These are phyloP conservation scores for Hyperoplus immaculatus DNA, from an alignment of 2,797 vertebrate species.

Conservation along the genomic window DNA sequence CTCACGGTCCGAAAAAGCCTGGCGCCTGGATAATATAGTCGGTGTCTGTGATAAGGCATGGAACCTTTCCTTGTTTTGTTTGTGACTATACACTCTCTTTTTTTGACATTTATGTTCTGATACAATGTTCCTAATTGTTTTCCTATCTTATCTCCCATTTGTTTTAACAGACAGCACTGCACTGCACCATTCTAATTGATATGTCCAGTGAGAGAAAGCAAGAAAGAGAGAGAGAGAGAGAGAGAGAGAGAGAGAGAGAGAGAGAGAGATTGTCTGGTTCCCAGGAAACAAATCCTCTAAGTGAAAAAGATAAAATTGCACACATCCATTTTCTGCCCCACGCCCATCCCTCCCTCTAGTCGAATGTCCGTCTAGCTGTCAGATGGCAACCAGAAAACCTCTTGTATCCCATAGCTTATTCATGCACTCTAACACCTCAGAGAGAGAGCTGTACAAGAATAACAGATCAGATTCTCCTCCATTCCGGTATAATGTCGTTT, in stretches of 20 bases:
- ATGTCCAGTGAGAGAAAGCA: conserved; percentile 24
- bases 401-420: conserved; percentile 80
- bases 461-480: conserved; percentile 78
- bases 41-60: conserved; percentile 45
- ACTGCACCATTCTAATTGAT: conserved; percentile 59
- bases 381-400: conserved; percentile 67
- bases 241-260: too few species aligned
- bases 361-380: conserved; percentile 58
- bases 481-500: conserved; percentile 79
- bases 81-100: conserved; percentile 23
- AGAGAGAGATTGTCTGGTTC: conserved; percentile 14
- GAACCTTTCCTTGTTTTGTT: conserved; percentile 49
- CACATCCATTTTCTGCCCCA: conserved; percentile 54
- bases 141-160: conserved; percentile 37
- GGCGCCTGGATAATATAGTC: conserved; percentile 46
- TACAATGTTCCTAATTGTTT: conserved; percentile 42
- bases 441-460: conserved; percentile 73
- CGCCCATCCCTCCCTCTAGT: conserved; percentile 7
- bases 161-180: conserved; percentile 32
- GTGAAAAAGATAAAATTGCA: conserved; percentile 61
- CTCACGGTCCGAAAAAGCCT: conserved; percentile 44
- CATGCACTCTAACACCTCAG: conserved; percentile 73
- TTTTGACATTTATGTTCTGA: conserved; percentile 60
- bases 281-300: conserved; percentile 51
- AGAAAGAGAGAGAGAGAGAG: too few species aligned